Conservation (phyloP, 2,113 vertebrate species). For the Progne subis region DNA sequence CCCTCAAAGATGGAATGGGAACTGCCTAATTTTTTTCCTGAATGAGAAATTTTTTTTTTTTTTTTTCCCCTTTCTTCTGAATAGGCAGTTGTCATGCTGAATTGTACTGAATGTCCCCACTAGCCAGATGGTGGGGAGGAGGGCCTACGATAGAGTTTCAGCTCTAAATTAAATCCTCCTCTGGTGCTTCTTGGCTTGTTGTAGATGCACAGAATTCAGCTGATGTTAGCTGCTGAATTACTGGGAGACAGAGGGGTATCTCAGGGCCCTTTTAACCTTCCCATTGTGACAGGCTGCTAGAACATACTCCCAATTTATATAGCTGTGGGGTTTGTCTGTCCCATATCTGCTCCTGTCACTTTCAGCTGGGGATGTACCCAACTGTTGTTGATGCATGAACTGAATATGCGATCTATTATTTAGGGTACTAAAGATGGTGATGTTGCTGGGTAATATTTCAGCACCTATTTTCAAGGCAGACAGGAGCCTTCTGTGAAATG, state of each 20-base stretch:
- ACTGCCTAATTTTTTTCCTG: not conserved
- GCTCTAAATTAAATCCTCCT: conserved; percentile 12
- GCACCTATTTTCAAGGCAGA: not conserved
- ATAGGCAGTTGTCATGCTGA: not conserved
- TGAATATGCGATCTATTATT: not conserved
- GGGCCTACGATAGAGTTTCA: not conserved
- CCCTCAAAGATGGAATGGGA: not conserved
- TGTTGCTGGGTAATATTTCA: not conserved
- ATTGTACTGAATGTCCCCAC: conserved; percentile 21
- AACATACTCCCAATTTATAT: not conserved
- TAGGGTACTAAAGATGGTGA: not conserved
- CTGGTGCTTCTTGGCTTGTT: conserved; percentile 4
- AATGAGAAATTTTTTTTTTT: too few species aligned
- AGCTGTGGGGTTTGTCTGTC: not conserved
- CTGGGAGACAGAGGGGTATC: not conserved
- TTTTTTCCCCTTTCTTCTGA: not conserved
- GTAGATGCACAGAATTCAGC: not conserved
- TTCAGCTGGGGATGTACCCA: not conserved
- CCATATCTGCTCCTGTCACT: not conserved
- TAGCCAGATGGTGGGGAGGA: conserved; percentile 46
- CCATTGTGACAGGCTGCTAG: not conserved
- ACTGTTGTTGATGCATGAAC: not conserved
- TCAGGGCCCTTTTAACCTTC: not conserved
- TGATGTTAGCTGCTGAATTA: not conserved
- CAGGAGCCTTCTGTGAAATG: not conserved